Evolutionary conservation across 2,797 vertebrate species (phyloP), one percentile per base, ranked within the genome.

Genomic region (Borostomias antarcticus): DNA sequence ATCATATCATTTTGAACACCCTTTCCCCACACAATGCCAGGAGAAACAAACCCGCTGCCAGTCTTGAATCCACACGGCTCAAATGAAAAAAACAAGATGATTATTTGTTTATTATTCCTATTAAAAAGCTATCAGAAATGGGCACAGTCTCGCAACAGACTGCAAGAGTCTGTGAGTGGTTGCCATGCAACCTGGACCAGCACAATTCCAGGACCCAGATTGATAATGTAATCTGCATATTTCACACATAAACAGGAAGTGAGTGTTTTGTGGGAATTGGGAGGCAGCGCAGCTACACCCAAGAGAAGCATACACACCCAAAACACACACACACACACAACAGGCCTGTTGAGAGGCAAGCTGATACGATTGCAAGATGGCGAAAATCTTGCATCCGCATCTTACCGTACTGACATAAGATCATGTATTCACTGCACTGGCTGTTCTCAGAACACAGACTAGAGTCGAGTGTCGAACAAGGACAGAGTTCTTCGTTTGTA

Each of bases 141-240:
- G 6, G 25, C 62, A 40, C 63, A 66, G 62, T 72, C 61, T 33
- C 66, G 63, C 76, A 70, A 75, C 72, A 75, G 69, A 80, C 2
- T 72, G 59, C 51, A 15, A 33, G 48, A 72, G 70, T 58, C 58
- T 48, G 67, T 56, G 60, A 29, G 28, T 19, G 71, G 65, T 77
- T 53, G 64, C 64, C 57, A n/a, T 66, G 57, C 76, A 74, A 78
- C 73, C 69, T 64, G 69, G 63, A 62, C 61, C 17, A 37, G 52
- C 32, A 45, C 48, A 68, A 47, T 50, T 57, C 50, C 65, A 29
- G 51, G 29, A n/a, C 33, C 35, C 21, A 29, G 47, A 47, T 47
- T 68, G 60, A 37, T 63, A 59, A 33, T 47, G 59, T 64, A 53
- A 28, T 50, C 58, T 50, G 61, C 57, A 50, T 40, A 19, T 43